phyloP scores from a whole-genome alignment of 2,113 vertebrate species.

The Uria lomvia region DNA sequence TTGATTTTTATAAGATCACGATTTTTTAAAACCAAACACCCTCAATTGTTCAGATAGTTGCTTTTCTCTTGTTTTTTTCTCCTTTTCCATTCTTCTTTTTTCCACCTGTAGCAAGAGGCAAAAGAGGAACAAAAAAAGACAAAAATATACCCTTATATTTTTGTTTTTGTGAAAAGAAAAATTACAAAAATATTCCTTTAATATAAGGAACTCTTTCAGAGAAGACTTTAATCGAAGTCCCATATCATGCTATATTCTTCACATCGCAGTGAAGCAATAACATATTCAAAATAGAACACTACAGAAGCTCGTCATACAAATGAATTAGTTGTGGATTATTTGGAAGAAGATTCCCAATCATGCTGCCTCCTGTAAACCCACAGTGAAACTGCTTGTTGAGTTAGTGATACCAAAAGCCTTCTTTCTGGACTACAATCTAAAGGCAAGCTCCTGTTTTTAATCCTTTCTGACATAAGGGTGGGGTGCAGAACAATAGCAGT shows the following conservation, averaged over 20 bases:
- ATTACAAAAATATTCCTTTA: neutral
- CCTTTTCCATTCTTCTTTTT: neutral
- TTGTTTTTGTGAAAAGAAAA: neutral
- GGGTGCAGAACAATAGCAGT: neutral
- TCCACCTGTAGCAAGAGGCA: accelerated
- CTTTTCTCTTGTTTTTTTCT: neutral
- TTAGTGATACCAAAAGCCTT: neutral
- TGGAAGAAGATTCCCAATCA: neutral
- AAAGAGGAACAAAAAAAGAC: neutral
- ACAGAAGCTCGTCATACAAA: neutral
- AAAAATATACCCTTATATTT: neutral
- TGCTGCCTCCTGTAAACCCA: neutral
- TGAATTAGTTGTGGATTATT: neutral
- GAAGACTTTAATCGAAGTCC: neutral
- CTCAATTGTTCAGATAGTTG: neutral
- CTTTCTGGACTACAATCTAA: neutral
- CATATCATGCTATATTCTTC: neutral
- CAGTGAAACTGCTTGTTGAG: neutral
- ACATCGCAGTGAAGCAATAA: neutral
- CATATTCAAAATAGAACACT: neutral
- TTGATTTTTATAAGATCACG: neutral
- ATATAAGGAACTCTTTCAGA: neutral
- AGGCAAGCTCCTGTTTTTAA: neutral
- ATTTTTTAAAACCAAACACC: neutral
- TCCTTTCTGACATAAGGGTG: neutral